Evolutionary conservation across 2,888 invertebrate genomes (phyloP).

Genomic region (Gortyna flavago): DNA sequence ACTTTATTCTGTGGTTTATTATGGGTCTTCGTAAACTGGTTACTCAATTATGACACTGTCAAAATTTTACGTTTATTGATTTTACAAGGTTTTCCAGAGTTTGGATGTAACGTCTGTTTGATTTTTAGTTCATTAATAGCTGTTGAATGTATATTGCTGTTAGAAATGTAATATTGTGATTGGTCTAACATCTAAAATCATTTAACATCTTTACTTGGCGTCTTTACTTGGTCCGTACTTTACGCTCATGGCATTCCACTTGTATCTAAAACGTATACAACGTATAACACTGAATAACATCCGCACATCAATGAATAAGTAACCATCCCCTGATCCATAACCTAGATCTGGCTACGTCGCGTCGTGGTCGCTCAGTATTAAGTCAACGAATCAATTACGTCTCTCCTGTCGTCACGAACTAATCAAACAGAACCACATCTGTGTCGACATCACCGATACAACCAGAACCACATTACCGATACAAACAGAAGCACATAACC

Average conservation of each 20-base stretch:
- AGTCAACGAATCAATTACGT: not conserved
- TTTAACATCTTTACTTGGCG: too few relatives aligned
- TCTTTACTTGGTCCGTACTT: not conserved
- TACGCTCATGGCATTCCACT: not conserved
- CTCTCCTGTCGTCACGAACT: constrained; percentile 21
- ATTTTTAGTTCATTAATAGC: constrained; percentile 27
- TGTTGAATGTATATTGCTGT: not conserved
- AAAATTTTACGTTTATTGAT: constrained; percentile 67
- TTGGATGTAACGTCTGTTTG: constrained; percentile 49
- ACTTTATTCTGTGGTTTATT: constrained; percentile 45
- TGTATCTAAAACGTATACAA: not conserved
- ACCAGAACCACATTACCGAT: too few relatives aligned
- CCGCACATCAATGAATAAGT: not conserved
- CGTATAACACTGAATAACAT: not conserved
- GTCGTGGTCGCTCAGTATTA: not conserved
- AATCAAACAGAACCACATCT: constrained; percentile 43
- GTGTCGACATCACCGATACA: constrained; percentile 12
- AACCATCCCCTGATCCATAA: constrained; percentile 1
- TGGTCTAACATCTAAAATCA: not conserved
- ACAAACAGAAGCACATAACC: constrained; percentile 31
- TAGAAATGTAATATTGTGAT: not conserved
- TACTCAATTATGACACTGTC: constrained; percentile 62
- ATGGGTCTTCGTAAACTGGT: constrained; percentile 58
- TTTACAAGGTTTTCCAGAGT: constrained; percentile 59
- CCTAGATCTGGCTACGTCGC: constrained; percentile 4